phyloP scores from a whole-genome alignment of 2,888 invertebrate genomes.

The Tetheella fluctuosa region DNA sequence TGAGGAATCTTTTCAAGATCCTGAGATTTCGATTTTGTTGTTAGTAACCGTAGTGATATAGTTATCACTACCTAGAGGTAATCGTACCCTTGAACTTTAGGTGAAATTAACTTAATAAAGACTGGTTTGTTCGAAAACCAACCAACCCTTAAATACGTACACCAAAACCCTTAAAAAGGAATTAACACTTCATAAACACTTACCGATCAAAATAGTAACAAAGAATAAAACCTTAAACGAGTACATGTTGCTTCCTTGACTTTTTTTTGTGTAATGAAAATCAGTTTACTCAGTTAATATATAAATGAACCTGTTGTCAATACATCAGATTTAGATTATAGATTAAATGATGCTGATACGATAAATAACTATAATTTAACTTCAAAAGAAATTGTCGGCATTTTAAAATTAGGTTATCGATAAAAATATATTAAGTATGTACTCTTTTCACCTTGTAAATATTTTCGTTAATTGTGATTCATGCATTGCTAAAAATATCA shows the following conservation, averaged over 20 bases:
- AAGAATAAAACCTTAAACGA: slow-evolving; percentile 34
- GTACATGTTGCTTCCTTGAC: slow-evolving; percentile 26
- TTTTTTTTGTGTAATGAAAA: neutral
- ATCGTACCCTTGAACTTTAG: too few relatives aligned
- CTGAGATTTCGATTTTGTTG: too few relatives aligned
- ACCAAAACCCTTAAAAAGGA: neutral
- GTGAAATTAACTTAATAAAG: too few relatives aligned
- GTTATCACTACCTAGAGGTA: too few relatives aligned
- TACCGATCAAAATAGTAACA: slow-evolving; percentile 16
- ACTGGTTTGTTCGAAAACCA: too few relatives aligned
- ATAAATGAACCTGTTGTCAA: slow-evolving; percentile 8
- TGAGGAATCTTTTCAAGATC: too few relatives aligned
- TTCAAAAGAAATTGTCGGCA: slow-evolving; percentile 4
- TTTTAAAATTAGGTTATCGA: slow-evolving; percentile 5
- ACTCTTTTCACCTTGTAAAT: slow-evolving; percentile 5
- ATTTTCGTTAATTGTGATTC: neutral
- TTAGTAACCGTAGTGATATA: too few relatives aligned
- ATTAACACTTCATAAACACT: neutral
- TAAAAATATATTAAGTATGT: neutral
- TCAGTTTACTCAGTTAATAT: neutral
- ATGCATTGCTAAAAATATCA: neutral
- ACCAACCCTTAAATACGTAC: too few relatives aligned
- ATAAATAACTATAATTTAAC: slow-evolving; percentile 2
- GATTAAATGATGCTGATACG: neutral
- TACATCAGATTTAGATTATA: neutral